phyloP scores from a whole-genome alignment of 1,140 invertebrate species.

The Capitella teleta region DNA sequence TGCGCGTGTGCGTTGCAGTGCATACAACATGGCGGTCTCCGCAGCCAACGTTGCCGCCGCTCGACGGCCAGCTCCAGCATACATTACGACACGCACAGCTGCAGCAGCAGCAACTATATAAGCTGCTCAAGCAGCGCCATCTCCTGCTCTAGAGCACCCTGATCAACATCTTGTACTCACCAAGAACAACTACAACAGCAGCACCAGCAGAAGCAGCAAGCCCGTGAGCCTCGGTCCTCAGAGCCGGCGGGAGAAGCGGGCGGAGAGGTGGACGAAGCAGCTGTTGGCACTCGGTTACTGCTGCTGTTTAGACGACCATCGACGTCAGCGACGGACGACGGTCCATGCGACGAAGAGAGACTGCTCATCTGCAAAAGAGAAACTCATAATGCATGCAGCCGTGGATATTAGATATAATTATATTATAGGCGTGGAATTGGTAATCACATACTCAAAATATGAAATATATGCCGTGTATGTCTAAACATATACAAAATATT shows the following conservation, averaged over 20 bases:
- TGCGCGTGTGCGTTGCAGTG: no score
- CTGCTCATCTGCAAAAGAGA: slow-evolving; percentile 5
- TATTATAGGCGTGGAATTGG: no score
- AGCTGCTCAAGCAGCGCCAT: neutral
- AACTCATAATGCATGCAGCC: no score
- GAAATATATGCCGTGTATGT: no score
- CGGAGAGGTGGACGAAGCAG: neutral
- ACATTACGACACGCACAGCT: neutral
- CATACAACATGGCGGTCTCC: no score
- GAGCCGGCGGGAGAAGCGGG: neutral
- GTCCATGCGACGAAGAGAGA: slow-evolving; percentile 2
- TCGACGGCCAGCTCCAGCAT: no score
- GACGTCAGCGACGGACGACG: neutral
- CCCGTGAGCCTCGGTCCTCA: neutral
- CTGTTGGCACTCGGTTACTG: neutral
- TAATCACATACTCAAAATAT: no score
- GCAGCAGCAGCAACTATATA: neutral
- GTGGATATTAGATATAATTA: no score
- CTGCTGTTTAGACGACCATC: neutral
- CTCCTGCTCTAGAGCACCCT: no score
- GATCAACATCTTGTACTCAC: no score
- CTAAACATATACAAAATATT: no score
- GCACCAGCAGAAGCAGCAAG: slow-evolving; percentile 6
- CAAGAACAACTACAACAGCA: slow-evolving; percentile 6
- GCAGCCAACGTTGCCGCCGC: no score